Evolutionary conservation across 1,140 invertebrate genomes (phyloP).

Genomic region (Drosophila pachea): DNA sequence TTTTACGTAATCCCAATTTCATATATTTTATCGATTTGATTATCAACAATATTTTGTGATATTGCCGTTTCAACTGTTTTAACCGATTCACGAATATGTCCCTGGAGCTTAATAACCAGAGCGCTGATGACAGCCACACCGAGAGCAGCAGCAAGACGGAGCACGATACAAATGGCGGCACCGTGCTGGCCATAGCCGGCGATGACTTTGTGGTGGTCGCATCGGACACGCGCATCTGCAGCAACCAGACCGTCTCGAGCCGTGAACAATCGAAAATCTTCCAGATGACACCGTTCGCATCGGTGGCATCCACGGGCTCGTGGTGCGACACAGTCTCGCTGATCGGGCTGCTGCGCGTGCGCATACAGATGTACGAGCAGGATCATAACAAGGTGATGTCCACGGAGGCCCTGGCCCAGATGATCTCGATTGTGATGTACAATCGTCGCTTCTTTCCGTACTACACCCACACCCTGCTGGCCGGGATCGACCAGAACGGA

Average conservation of each 20-base stretch:
- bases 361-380: neutral
- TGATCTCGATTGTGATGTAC: constrained; percentile 3
- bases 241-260: too few relatives aligned
- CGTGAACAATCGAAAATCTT: neutral
- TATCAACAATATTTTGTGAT: too few relatives aligned
- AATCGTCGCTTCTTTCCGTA: neutral
- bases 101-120: too few relatives aligned
- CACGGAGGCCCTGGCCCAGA: neutral
- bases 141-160: too few relatives aligned
- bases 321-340: neutral
- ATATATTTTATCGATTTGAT: too few relatives aligned
- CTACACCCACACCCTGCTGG: neutral
- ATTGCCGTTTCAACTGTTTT: too few relatives aligned
- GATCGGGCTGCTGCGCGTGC: neutral
- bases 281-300: neutral
- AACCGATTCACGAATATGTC: too few relatives aligned
- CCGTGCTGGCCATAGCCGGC: neutral
- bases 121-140: too few relatives aligned
- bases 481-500: neutral
- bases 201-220: neutral
- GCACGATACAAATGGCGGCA: too few relatives aligned
- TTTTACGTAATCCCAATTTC: too few relatives aligned
- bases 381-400: neutral
- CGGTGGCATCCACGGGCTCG: neutral
- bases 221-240: neutral